A percentile compares a stretch with the other conserved stretches of the same genome.
Conservation (phyloP, 1,140 invertebrate species). For the Tenebrio molitor region DNA sequence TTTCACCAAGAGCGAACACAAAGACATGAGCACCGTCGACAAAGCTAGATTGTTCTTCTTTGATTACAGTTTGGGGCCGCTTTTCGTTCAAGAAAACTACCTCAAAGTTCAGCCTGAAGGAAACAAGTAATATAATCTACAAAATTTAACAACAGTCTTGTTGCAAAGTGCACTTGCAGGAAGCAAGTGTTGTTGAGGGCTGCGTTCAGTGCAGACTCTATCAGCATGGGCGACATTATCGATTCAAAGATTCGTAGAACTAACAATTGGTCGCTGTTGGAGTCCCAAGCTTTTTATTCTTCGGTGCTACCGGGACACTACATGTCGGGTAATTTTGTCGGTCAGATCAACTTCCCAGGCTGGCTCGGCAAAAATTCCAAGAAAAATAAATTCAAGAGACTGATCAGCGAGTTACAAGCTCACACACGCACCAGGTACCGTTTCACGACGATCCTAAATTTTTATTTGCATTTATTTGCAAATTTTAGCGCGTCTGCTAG, state of each 20-base stretch:
- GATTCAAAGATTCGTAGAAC: conserved; percentile 83
- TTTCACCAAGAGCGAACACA: conserved; percentile 87
- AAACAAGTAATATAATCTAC: not conserved
- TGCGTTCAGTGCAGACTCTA: conserved; percentile 84
- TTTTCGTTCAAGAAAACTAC: conserved; percentile 99
- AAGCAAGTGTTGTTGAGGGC: conserved; percentile 74
- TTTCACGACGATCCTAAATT: conserved; percentile 21
- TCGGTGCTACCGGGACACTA: conserved; percentile 91
- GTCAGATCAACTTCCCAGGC: conserved; percentile 89
- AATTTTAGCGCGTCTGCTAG: conserved; percentile 78
- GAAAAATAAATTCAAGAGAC: conserved; percentile 82
- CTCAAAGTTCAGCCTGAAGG: conserved; percentile 76
- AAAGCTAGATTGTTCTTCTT: conserved; percentile 96
- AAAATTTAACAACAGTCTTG: too few relatives aligned
- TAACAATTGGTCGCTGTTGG: conserved; percentile 91
- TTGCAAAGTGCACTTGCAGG: too few relatives aligned
- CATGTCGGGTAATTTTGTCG: conserved; percentile 82
- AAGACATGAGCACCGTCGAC: conserved; percentile 85
- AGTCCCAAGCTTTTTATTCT: conserved; percentile 91
- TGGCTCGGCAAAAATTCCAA: conserved; percentile 98
- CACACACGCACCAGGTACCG: conserved; percentile 84
- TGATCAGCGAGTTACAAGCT: conserved; percentile 85
- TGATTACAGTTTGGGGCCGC: conserved; percentile 94
- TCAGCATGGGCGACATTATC: conserved; percentile 89
- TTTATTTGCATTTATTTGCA: conserved; percentile 44